Evolutionary conservation across 2,888 invertebrate species (phyloP).

Genomic region (Monopis laevigella): DNA sequence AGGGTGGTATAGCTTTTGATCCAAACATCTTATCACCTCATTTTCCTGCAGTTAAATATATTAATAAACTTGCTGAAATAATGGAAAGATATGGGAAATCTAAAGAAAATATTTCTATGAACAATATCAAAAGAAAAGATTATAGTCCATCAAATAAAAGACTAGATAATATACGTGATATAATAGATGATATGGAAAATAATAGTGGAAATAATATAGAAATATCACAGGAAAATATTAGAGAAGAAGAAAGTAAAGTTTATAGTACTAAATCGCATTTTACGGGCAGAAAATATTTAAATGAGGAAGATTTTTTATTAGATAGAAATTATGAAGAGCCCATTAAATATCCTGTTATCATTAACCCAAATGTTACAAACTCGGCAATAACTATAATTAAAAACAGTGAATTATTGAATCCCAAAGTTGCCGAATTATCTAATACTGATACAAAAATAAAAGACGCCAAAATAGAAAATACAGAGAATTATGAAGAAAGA

Average conservation of each 20-base stretch:
- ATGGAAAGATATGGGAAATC: slow-evolving; percentile 28
- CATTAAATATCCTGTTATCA: neutral
- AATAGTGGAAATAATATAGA: slow-evolving; percentile 22
- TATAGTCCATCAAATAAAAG: slow-evolving; percentile 23
- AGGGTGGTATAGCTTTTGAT: slow-evolving; percentile 48
- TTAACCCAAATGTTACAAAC: neutral
- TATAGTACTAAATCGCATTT: slow-evolving; percentile 15
- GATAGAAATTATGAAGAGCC: neutral
- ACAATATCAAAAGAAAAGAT: slow-evolving; percentile 15
- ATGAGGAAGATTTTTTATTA: neutral
- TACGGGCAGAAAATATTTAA: neutral
- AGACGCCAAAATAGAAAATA: neutral
- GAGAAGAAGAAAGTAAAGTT: slow-evolving; percentile 30
- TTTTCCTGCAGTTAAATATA: slow-evolving; percentile 31
- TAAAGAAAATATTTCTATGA: slow-evolving; percentile 13
- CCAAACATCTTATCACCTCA: slow-evolving; percentile 38
- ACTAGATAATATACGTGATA: slow-evolving; percentile 50
- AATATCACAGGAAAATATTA: slow-evolving; percentile 28
- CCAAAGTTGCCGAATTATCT: neutral
- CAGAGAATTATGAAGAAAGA: neutral
- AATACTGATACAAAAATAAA: neutral
- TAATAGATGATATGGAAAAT: slow-evolving; percentile 41
- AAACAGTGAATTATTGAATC: neutral
- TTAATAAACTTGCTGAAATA: slow-evolving; percentile 35
- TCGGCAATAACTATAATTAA: neutral